Base-by-base conservation (phyloP, 2,797 vertebrate species). In the Taeniopygia guttata region DNA sequence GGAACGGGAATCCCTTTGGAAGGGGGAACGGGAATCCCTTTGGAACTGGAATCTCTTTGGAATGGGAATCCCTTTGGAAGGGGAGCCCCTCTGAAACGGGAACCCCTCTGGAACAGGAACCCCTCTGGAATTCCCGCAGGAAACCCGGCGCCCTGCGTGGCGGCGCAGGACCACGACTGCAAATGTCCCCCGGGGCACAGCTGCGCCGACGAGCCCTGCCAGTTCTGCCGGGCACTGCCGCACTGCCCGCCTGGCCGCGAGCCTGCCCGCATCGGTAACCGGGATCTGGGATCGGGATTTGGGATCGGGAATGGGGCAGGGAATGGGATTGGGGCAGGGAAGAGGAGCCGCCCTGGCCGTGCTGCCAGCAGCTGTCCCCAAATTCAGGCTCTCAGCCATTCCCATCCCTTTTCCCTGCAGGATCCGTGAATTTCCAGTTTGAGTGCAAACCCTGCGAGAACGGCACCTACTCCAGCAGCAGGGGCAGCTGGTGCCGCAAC, bases 381-480 rank as follows among this genome's bases (percentile, higher is more conserved):
- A 6, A 5, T 43, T 27, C 15, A 38, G 48, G 74, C 6, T 77
- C 38, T 22, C 58, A 21, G 6, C 30, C n/a, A 25, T 15, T 59
- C 25, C 5, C 13, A 0, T 34, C 42, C 51, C 46, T 27, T 80
- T 68, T 30, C 25, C 40, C 29, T 63, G 45, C 52, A 98, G 98
- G 97, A 7, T 1, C 0, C 1, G 4, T 66, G 21, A 45, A 51
- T 22, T 97, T 93, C 19, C 40, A 4, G 3, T 98, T 97, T 29
- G 2, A 10, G 4, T 98, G 98, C 48, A 45, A 96, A 7, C 84
- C 83, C 1, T 98, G 98, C 27, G 13, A 67, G 5, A 11, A 1
- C 1, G 97, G 97, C 34, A 97, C 95, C 22, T 98, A 96, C n/a
- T 97, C 96, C 1, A 58, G 74, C 4, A 70, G 56, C 27, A 66